Base-by-base conservation (phyloP, 2,888 invertebrate species). In the Autographa gamma region DNA sequence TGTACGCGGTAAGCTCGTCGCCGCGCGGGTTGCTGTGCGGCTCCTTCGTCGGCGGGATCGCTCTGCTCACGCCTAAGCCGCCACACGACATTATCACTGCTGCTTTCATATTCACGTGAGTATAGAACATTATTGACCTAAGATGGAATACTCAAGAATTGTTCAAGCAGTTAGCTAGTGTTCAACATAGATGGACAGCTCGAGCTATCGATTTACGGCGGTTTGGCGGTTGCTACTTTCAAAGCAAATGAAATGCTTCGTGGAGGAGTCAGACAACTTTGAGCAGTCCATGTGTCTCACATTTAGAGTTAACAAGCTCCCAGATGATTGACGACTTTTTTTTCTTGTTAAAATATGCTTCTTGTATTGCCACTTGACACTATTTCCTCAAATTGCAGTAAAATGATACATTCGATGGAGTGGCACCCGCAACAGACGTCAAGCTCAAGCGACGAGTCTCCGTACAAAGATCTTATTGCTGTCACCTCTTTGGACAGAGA, bases 401-500 rank as follows among this genome's bases (percentile, higher is more conserved):
- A 97, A 92, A 90, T 96, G 69, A 95, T 98, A 34, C 96, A 97
- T 85, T 94, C 96, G 67, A 88, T 97, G 1, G 94, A 93, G 7
- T 98, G 98, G 98, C 98, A 98, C 91, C 98, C 98, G 0, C 93
- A 96, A 63, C 96, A 96, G 76, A 97, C 97, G 0, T 95, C 96
- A 0, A 93, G 92, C 32, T 96, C 96, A 56, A 89, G 91, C 16
- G 93, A 92, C 34, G 90, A 95, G 61, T 97, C 97, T 0, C 92
- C 93, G 0, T 96, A 96, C 83, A 93, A 94, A 70, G 95, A 97
- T 89, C 97, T 97, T 90, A 91, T 98, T 48, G 96, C 93, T 0
- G 89, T 93, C 6, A 90, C 91, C 38, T 97, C 98, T 0, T 90
- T 96, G 8, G 96, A 97, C 58, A 96, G 96, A 34, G 95, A 95